phyloP scores from a whole-genome alignment of 2,888 invertebrate genomes.

The Caenorhabditis japonica region DNA sequence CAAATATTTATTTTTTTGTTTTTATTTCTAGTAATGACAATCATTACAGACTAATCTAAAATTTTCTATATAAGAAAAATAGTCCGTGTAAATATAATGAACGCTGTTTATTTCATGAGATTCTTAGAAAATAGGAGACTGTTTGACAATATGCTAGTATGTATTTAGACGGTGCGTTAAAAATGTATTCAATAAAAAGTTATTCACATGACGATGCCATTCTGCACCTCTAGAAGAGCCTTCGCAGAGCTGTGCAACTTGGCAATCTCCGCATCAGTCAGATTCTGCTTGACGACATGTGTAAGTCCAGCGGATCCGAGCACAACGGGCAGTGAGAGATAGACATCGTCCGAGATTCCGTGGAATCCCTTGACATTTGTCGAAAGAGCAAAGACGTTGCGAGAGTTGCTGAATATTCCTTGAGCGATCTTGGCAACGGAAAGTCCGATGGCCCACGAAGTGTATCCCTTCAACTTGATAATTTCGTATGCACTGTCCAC shows the following conservation, averaged over 20 bases:
- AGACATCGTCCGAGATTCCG: slow-evolving; percentile 87
- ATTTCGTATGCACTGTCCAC: slow-evolving; percentile 84
- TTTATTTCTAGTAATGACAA: no score
- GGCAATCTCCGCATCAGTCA: slow-evolving; percentile 65
- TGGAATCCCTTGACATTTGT: slow-evolving; percentile 83
- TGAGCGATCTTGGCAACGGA: slow-evolving; percentile 77
- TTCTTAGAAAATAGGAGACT: slow-evolving; percentile 12
- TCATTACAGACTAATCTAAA: no score
- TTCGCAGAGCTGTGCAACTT: slow-evolving; percentile 73
- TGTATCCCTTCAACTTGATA: slow-evolving; percentile 79
- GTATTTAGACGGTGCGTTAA: not conserved
- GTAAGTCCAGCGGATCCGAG: slow-evolving; percentile 75
- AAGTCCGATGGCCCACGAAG: slow-evolving; percentile 79
- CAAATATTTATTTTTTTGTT: no score
- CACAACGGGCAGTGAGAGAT: slow-evolving; percentile 85
- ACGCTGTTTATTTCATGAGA: slow-evolving; percentile 42
- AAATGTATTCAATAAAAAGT: not conserved
- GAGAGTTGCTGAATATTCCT: slow-evolving; percentile 78
- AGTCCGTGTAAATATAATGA: no score
- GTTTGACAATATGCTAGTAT: slow-evolving; percentile 4
- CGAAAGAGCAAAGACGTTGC: slow-evolving; percentile 78
- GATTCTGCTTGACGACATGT: slow-evolving; percentile 71
- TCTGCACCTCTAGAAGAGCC: slow-evolving; percentile 71
- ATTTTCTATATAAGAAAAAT: no score
- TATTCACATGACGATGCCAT: slow-evolving; percentile 53